Evolutionary conservation across 2,113 vertebrate species (phyloP).

Genomic region (Tangachromis dhanisi): DNA sequence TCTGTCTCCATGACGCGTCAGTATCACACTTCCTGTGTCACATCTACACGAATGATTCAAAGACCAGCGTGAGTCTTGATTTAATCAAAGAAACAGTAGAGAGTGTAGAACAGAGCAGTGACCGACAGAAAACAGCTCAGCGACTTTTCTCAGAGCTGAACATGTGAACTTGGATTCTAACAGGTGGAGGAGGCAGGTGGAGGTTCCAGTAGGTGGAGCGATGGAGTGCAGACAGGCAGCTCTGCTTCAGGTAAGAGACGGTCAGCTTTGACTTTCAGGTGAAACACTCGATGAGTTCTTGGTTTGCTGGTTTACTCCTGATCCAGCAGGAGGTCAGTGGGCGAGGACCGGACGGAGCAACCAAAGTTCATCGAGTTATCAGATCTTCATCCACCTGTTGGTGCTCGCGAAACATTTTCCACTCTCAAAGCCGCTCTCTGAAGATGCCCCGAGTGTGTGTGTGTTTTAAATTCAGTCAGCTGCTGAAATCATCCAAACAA

Average conservation of each 20-base stretch:
- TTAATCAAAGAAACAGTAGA: background rate
- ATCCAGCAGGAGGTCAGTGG: background rate
- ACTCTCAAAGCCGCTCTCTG: background rate
- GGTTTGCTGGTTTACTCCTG: background rate
- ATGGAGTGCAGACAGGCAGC: background rate
- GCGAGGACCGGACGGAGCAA: accelerated
- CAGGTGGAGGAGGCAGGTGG: background rate
- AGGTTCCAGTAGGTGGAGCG: background rate
- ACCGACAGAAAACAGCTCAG: background rate
- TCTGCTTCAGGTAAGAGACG: background rate
- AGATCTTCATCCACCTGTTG: background rate
- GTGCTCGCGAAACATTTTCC: background rate
- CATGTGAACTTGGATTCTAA: background rate
- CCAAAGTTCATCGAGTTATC: background rate
- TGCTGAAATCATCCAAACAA: background rate
- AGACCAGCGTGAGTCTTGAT: background rate
- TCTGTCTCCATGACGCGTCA: background rate
- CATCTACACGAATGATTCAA: background rate
- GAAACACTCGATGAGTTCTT: background rate
- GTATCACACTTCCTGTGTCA: background rate
- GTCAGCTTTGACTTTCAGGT: accelerated
- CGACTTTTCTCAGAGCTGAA: background rate
- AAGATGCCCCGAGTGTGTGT: background rate
- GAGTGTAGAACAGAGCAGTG: background rate
- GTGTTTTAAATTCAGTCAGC: background rate